These are phyloP conservation scores for Xerus inauris DNA, from an alignment of 2,113 vertebrate species.

Conservation along the genomic window DNA sequence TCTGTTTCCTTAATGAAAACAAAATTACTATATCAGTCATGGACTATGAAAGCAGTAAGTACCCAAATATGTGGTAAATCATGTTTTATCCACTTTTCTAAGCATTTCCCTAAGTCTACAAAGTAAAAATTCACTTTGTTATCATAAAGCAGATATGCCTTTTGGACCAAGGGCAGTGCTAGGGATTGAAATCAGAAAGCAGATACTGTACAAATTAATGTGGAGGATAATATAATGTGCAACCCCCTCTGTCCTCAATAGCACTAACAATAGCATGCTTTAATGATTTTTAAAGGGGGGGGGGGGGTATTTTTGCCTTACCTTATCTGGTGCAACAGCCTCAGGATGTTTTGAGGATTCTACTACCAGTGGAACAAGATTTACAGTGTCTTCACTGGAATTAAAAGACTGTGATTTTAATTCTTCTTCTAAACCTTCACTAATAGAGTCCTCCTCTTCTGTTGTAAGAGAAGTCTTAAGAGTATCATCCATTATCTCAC, in stretches of 20 bases:
- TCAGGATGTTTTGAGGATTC: slow-evolving; percentile 83
- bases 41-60: not conserved
- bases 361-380: slow-evolving; percentile 72
- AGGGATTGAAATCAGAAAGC: not conserved
- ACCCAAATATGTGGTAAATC: not conserved
- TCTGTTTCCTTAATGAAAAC: slow-evolving; percentile 24
- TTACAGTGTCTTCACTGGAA: slow-evolving; percentile 78
- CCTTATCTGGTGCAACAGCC: slow-evolving; percentile 82
- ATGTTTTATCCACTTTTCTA: slow-evolving; percentile 47
- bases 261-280: not conserved
- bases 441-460: slow-evolving; percentile 81
- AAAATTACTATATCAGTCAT: slow-evolving; percentile 10
- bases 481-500: slow-evolving; percentile 84
- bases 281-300: not conserved
- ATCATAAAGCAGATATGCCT: not conserved
- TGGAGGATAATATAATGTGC: not conserved
- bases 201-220: not conserved
- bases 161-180: not conserved
- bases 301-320: slow-evolving; percentile 66
- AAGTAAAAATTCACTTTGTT: slow-evolving; percentile 43
- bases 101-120: slow-evolving; percentile 26
- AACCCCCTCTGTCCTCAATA: not conserved
- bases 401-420: slow-evolving; percentile 79
- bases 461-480: slow-evolving; percentile 60
- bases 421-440: slow-evolving; percentile 81